Base-by-base conservation (phyloP, 2,797 vertebrate genomes). In the Enteromius anoplus region DNA sequence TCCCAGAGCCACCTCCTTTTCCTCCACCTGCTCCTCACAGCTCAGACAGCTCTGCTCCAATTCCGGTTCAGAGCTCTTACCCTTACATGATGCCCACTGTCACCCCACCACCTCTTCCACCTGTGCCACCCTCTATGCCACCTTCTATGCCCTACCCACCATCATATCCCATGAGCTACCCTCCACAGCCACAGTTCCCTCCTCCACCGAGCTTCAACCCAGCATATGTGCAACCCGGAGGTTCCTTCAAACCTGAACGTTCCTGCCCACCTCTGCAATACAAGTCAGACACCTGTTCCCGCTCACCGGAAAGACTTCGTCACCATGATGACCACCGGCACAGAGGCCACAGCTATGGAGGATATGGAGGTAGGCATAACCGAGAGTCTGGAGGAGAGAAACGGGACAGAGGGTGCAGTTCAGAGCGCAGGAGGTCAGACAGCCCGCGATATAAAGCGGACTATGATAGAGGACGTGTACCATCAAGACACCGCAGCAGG, bases 401-500 rank as follows among this genome's bases (percentile, higher is more conserved):
- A 15, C 94, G 97, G 77, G 96, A 98, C 26, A 92, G 96, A 0
- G 96, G 94, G 40, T 93, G 97, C 82, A 99, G 97, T 66, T 96
- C 96, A 0, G 97, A 98, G 0, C 89, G 95, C 21, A 86, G 93
- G 90, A 90, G 97, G 11, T 91, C 91, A 0, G 97, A 98, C 0
- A 93, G 93, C 2, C 95, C 94, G 1, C 92, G 97, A 15, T 96
- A 96, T 89, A 91, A 96, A 47, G 88, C 94, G 0, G 97, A 98
- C 1, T 96, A 96, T 0, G 96, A 97, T 19, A 90, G 96, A 19
- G 96, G 94, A 0, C 93, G 96, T 9, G 92, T 93, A 0, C 94
- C 95, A 0, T 94, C 96, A 29, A 93, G 96, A 32, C 97, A 97
- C 91, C 89, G 95, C 17, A 97, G 95, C 96, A 97, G 97, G 97